Percentiles rank a stretch among this genome's conserved stretches.
Evolutionary conservation across 1,140 invertebrate species (phyloP).

Genomic region (Drosophila oshimai): DNA sequence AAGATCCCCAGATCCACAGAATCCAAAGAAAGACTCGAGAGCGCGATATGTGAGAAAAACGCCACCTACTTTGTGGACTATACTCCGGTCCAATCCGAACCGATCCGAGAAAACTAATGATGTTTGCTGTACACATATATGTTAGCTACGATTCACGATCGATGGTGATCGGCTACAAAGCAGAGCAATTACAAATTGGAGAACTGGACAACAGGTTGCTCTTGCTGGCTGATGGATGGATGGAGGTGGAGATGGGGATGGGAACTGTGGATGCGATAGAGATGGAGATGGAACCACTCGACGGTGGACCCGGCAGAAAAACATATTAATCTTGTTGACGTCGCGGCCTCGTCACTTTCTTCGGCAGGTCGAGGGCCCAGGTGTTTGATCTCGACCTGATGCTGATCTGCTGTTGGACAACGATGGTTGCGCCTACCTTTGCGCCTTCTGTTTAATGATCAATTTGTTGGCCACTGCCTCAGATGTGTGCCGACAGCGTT

Average conservation of each 20-base stretch:
- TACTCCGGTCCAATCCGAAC: too few relatives aligned
- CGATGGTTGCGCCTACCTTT: constrained; percentile 68
- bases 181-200: constrained; percentile 67
- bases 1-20: constrained; percentile 30
- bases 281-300: constrained; percentile 29
- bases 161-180: constrained; percentile 48
- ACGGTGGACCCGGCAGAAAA: constrained; percentile 39
- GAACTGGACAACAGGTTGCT: constrained; percentile 66
- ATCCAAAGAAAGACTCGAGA: background rate
- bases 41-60: constrained; percentile 67
- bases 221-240: constrained; percentile 40
- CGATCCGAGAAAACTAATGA: constrained; percentile 58
- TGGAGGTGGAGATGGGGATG: constrained; percentile 9
- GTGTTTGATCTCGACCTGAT: constrained; percentile 74
- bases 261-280: background rate
- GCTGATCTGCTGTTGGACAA: constrained; percentile 46
- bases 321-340: constrained; percentile 80
- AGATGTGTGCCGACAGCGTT: constrained; percentile 77
- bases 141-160: constrained; percentile 23
- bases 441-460: constrained; percentile 80
- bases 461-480: constrained; percentile 74
- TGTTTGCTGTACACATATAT: constrained; percentile 29
- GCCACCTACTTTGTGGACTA: constrained; percentile 59
- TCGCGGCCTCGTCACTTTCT: constrained; percentile 65
- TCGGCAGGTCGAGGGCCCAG: constrained; percentile 54